A percentile compares a stretch with the other conserved stretches of the same genome.
These are phyloP conservation scores for Ptiloglossa arizonensis DNA, from an alignment of 1,140 invertebrate genomes.

Conservation along the genomic window DNA sequence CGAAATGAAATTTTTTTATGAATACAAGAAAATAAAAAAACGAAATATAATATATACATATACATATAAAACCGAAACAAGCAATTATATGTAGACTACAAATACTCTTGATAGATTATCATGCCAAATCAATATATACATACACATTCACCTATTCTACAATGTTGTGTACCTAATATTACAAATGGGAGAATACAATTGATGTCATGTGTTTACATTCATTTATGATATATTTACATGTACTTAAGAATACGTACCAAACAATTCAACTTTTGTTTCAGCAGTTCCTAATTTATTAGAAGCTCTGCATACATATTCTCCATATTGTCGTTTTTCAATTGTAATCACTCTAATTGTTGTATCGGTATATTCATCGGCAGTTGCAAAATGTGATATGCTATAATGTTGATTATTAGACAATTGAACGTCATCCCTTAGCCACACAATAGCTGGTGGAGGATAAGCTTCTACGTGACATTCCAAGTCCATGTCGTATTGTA, in stretches of 20 bases:
- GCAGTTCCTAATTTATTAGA: slow-evolving; percentile 92
- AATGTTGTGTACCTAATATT: neutral
- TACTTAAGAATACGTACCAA: slow-evolving; percentile 85
- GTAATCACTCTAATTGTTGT: slow-evolving; percentile 94
- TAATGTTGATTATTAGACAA: slow-evolving; percentile 95
- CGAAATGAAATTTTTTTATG: neutral
- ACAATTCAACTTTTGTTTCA: slow-evolving; percentile 90
- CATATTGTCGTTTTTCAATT: slow-evolving; percentile 95
- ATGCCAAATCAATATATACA: slow-evolving; percentile 33
- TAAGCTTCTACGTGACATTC: slow-evolving; percentile 96
- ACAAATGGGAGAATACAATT: neutral
- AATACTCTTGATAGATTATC: slow-evolving; percentile 10
- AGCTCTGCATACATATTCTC: slow-evolving; percentile 92
- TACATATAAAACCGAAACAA: neutral
- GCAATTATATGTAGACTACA: neutral
- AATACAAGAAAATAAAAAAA: neutral
- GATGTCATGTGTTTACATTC: neutral
- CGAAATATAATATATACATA: slow-evolving; percentile 10
- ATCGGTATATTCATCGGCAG: slow-evolving; percentile 94
- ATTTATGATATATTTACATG: neutral
- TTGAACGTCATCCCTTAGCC: slow-evolving; percentile 91
- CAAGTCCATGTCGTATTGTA: slow-evolving; percentile 96
- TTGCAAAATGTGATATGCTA: slow-evolving; percentile 93
- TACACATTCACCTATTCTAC: slow-evolving; percentile 17
- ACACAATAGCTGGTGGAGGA: slow-evolving; percentile 93